phyloP scores from a whole-genome alignment of 2,888 invertebrate genomes.

The Parthenolecanium corni region DNA sequence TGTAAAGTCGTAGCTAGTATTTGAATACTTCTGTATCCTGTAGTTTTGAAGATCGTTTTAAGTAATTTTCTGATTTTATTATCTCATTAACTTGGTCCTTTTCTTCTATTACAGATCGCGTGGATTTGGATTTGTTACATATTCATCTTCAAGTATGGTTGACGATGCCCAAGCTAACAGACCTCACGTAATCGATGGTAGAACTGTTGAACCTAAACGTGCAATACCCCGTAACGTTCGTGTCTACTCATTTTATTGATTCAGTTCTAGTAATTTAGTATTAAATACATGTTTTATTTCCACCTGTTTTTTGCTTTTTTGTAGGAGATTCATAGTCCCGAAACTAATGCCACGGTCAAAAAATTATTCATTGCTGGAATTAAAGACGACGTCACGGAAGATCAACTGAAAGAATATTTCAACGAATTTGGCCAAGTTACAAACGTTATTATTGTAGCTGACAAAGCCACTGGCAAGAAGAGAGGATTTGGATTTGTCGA shows the following conservation, averaged over 20 bases:
- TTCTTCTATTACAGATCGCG: constrained; percentile 52
- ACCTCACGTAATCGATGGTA: constrained; percentile 49
- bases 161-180: constrained; percentile 74
- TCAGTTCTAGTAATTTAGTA: neutral
- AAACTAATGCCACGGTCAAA: constrained; percentile 86
- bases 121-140: constrained; percentile 97
- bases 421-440: constrained; percentile 68
- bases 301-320: no score
- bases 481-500: constrained; percentile 94
- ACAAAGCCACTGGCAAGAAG: constrained; percentile 86
- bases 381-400: constrained; percentile 84
- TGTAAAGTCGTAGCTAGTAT: no score
- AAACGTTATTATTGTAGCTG: constrained; percentile 74
- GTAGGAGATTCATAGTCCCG: constrained; percentile 79
- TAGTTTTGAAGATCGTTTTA: no score
- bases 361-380: constrained; percentile 90
- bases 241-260: neutral
- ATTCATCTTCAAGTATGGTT: constrained; percentile 83
- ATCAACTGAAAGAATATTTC: constrained; percentile 73
- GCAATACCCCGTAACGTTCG: constrained; percentile 72
- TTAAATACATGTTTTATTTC: constrained; percentile 9
- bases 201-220: constrained; percentile 91
- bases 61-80: no score
- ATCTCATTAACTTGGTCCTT: neutral
- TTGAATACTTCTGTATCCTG: no score